Percentiles rank a stretch among this genome's conserved stretches.
These are phyloP conservation scores for Sclerodermus sp. DNA, from an alignment of 2,888 invertebrate genomes.

Conservation along the genomic window DNA sequence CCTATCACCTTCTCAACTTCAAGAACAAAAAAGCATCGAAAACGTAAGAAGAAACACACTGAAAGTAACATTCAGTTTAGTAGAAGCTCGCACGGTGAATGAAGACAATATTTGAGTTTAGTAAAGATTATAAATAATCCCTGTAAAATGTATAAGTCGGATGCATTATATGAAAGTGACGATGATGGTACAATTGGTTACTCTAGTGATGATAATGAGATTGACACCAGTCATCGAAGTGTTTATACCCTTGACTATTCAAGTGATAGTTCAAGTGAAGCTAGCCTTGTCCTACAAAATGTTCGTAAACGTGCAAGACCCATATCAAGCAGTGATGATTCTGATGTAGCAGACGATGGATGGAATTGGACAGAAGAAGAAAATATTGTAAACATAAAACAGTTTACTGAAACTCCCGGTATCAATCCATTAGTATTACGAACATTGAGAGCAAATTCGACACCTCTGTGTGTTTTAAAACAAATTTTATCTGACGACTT, in stretches of 20 bases:
- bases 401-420: conserved; percentile 11
- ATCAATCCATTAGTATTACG: conserved; percentile 6
- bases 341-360: conserved; percentile 11
- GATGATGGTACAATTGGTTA: conserved; percentile 8
- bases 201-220: conserved; percentile 9
- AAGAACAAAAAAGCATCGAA: too few relatives aligned
- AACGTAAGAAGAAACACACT: conserved; percentile 8
- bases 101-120: conserved; percentile 6
- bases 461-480: conserved; percentile 15
- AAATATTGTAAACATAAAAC: conserved; percentile 17
- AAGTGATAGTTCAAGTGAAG: conserved; percentile 12
- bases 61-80: conserved; percentile 7
- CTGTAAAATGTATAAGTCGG: conserved; percentile 5
- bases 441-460: conserved; percentile 11
- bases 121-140: conserved; percentile 6
- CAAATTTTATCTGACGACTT: conserved; percentile 11
- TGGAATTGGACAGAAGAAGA: conserved; percentile 12
- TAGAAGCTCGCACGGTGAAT: background rate
- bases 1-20: too few relatives aligned
- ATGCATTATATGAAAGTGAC: conserved; percentile 8
- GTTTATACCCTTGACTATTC: conserved; percentile 8
- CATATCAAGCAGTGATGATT: conserved; percentile 12
- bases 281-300: conserved; percentile 10
- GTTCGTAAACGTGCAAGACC: conserved; percentile 11
- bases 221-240: conserved; percentile 8